Conservation (phyloP, 2,797 vertebrate species). For the Gallinago stenura region DNA sequence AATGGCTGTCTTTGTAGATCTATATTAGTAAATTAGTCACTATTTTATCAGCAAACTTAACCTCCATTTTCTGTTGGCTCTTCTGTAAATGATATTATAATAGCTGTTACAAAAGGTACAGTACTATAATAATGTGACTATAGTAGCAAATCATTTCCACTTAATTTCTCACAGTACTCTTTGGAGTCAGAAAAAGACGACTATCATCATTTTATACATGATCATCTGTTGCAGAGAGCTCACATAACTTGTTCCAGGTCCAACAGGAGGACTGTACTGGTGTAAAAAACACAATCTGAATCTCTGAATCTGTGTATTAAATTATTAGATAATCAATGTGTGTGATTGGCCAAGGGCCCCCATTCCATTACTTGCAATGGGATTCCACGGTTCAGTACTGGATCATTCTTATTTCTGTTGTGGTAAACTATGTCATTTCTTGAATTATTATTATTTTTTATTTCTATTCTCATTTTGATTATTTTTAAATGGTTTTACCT, state of each 20-base stretch:
- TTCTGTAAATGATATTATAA: neutral
- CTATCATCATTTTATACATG: neutral
- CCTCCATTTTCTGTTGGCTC: neutral
- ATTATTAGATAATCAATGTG: neutral
- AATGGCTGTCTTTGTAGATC: neutral
- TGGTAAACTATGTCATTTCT: neutral
- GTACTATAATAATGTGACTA: neutral
- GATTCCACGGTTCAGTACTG: neutral
- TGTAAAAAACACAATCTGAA: neutral
- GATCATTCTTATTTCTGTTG: neutral
- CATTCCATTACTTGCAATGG: neutral
- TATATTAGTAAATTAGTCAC: neutral
- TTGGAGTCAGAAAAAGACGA: neutral
- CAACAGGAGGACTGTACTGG: neutral
- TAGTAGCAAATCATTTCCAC: neutral
- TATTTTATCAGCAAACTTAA: neutral
- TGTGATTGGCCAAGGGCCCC: neutral
- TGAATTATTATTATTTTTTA: neutral
- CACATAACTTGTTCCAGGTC: neutral
- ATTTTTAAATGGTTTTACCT: neutral
- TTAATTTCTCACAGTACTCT: neutral
- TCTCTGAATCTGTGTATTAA: neutral
- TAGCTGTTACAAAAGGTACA: neutral
- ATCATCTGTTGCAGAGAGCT: neutral
- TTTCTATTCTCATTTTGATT: neutral